Evolutionary conservation across 2,797 vertebrate genomes (phyloP).

Genomic region (Lacerta agilis): DNA sequence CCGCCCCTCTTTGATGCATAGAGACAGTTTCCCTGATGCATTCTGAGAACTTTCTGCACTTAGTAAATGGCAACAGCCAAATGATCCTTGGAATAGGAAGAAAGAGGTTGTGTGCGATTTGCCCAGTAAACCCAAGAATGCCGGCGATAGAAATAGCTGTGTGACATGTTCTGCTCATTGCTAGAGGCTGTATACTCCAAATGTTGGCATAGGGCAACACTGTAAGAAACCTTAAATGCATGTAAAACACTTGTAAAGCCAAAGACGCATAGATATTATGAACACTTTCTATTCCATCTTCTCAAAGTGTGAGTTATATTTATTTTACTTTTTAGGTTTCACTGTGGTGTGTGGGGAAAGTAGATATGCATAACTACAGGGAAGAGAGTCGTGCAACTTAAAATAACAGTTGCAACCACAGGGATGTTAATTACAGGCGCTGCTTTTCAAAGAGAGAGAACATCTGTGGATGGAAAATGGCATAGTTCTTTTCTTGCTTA

Average conservation of each 20-base stretch:
- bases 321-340: background rate
- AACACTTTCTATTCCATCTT: background rate
- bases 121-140: background rate
- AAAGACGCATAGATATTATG: background rate
- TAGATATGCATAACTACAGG: background rate
- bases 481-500: background rate
- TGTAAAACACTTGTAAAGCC: background rate
- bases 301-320: background rate
- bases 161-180: background rate
- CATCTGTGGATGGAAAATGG: constrained; percentile 13
- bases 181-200: no score
- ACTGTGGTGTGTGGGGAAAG: background rate
- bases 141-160: rapidly evolving
- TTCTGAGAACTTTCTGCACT: background rate
- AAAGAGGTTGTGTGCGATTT: no score
- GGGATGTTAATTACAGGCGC: constrained; percentile 37
- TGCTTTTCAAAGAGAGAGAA: background rate
- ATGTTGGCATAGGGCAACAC: background rate
- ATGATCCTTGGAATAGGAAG: background rate
- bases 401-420: constrained; percentile 9
- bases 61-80: background rate
- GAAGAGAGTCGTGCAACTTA: background rate
- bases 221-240: background rate
- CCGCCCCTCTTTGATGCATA: background rate
- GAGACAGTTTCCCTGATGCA: background rate